phyloP scores from a whole-genome alignment of 1,140 invertebrate species.

The Drosophila chauvacae region DNA sequence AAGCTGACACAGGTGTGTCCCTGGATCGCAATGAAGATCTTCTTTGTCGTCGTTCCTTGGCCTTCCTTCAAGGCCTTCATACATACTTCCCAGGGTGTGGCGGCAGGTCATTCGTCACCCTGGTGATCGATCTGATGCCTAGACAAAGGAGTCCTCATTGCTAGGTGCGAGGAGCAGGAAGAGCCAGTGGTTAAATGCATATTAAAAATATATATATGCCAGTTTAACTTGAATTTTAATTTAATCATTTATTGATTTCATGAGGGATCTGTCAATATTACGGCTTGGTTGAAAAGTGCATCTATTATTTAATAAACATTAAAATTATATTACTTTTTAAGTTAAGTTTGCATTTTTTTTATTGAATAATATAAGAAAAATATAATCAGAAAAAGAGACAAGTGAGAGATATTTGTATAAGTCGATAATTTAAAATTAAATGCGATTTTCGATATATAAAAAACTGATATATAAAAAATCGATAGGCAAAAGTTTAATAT shows the following conservation, averaged over 20 bases:
- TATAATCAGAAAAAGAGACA: too few relatives aligned
- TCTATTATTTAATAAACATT: neutral
- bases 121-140: neutral
- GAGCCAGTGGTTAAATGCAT: too few relatives aligned
- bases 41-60: slow-evolving; percentile 1
- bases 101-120: neutral
- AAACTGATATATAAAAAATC: too few relatives aligned
- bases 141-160: neutral
- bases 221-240: neutral
- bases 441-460: too few relatives aligned
- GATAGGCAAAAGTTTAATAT: neutral
- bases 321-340: neutral
- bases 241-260: neutral
- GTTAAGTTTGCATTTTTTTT: neutral
- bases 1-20: slow-evolving; percentile 11
- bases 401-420: too few relatives aligned
- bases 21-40: too few relatives aligned
- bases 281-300: neutral
- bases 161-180: neutral
- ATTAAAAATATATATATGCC: neutral
- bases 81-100: neutral
- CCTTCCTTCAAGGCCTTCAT: neutral
- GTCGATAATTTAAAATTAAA: too few relatives aligned
- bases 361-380: neutral
- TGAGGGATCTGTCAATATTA: neutral